phyloP scores from a whole-genome alignment of 2,113 vertebrate genomes.

The Bettongia penicillata region DNA sequence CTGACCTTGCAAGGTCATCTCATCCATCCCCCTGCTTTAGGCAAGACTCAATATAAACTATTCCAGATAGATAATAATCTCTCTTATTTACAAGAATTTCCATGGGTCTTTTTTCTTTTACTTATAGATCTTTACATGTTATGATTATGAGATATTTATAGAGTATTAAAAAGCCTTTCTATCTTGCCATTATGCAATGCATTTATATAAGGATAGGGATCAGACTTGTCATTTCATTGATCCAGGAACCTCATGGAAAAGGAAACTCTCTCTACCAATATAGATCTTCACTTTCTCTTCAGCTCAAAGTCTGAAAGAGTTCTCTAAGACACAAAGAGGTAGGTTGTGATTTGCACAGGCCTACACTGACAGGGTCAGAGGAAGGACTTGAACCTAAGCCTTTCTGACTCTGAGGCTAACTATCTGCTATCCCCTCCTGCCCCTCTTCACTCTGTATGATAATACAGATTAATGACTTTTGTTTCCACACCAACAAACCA shows the following conservation, averaged over 20 bases:
- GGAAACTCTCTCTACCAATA: not conserved
- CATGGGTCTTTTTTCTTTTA: not conserved
- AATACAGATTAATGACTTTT: not conserved
- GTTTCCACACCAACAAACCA: not conserved
- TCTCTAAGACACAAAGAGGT: not conserved
- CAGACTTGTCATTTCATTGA: not conserved
- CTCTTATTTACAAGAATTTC: not conserved
- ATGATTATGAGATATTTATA: not conserved
- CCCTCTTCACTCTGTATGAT: not conserved
- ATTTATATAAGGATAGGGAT: not conserved
- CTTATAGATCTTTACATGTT: not conserved
- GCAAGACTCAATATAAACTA: not conserved
- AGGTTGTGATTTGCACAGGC: not conserved
- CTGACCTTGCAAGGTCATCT: not conserved
- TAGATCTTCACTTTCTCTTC: not conserved
- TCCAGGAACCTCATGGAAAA: not conserved
- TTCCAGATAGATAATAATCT: not conserved
- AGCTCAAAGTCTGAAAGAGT: not conserved
- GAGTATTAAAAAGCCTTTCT: not conserved
- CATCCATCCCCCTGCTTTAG: not conserved
- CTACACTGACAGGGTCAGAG: not conserved
- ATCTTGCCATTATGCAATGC: not conserved
- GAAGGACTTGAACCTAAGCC: not conserved
- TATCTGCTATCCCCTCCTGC: not conserved
- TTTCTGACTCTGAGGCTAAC: not conserved